Base-by-base conservation (phyloP, 2,888 invertebrate species). In the Keiferia lycopersicella region DNA sequence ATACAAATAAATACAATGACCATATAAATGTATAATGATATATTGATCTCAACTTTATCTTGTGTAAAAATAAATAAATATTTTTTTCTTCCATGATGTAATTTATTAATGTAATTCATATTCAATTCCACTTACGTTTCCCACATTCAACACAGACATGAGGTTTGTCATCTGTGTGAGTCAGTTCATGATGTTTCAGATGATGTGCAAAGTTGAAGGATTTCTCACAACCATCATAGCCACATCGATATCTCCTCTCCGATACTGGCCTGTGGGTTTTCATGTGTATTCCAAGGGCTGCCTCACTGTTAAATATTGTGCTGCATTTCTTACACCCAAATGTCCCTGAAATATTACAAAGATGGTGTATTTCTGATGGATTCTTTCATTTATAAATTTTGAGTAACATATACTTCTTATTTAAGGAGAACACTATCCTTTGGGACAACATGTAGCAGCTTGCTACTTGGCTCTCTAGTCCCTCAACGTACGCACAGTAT, bases 121-220 rank as follows among this genome's bases (percentile, higher is more conserved):
- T n/a, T 10, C 12, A 1, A 41, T 0, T 41, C 41, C 6, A 45
- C 72, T 72, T 68, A 92, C 92, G 91, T 82, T 88, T 91, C 4
- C 82, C 84, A 75, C 92, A 92, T 48, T 79, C 70, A 67, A 74
- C 79, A 71, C 92, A 92, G 65, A 74, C 85, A 72, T 88, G 76
- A 65, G 86, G 88, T 67, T 87, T 90, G 0, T 72, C 72, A 39
- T 88, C 81, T 1, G 84, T 86, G 66, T 92, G 92, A 0, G 88
- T 88, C 34, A 88, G 70, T 67, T 88, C 86, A 69, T 92, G 92
- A 65, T 91, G 86, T 66, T 84, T 88, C 65, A 90, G 71, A 70
- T 92, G 92, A 64, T 92, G 92, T 1, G 80, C 71, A 68, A 90
- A 91, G 70, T 92, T 92, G 70, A 92, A 92, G 11, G 84, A 74